Evolutionary conservation across 2,888 invertebrate species (phyloP).

Genomic region (Amphipoea oculea): DNA sequence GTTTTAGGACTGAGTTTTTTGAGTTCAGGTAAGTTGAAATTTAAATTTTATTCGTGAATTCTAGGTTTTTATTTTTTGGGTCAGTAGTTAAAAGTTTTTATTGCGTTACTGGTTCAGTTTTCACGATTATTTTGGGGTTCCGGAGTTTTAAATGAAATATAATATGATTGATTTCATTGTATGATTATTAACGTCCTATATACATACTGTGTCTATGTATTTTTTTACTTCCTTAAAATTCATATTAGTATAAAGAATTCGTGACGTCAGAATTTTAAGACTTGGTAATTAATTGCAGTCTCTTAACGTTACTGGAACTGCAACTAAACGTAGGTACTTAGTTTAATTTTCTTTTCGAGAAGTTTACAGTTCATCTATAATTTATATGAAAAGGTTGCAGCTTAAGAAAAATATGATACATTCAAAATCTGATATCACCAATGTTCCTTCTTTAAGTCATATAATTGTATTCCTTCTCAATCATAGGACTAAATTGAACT

Average conservation of each 20-base stretch:
- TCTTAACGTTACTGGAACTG: background rate
- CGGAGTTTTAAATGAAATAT: background rate
- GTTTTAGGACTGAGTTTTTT: slow-evolving; percentile 29
- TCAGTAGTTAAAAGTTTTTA: background rate
- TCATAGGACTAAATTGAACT: no score
- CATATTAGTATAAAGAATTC: background rate
- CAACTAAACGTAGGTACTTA: background rate
- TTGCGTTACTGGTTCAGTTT: background rate
- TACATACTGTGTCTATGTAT: background rate
- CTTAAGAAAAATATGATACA: no score
- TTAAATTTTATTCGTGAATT: background rate
- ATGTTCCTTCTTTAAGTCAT: no score
- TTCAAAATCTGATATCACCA: no score
- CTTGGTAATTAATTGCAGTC: background rate
- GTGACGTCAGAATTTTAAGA: no score
- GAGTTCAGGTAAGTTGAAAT: slow-evolving; percentile 53
- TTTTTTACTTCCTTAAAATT: background rate
- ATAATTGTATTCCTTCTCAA: no score
- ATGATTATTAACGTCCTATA: background rate
- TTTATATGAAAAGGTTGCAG: background rate
- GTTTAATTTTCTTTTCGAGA: background rate
- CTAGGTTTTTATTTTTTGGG: background rate
- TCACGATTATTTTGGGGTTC: background rate
- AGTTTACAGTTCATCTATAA: background rate
- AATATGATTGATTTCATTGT: background rate